phyloP scores from a whole-genome alignment of 2,113 vertebrate genomes.

The Shinisaurus crocodilurus region DNA sequence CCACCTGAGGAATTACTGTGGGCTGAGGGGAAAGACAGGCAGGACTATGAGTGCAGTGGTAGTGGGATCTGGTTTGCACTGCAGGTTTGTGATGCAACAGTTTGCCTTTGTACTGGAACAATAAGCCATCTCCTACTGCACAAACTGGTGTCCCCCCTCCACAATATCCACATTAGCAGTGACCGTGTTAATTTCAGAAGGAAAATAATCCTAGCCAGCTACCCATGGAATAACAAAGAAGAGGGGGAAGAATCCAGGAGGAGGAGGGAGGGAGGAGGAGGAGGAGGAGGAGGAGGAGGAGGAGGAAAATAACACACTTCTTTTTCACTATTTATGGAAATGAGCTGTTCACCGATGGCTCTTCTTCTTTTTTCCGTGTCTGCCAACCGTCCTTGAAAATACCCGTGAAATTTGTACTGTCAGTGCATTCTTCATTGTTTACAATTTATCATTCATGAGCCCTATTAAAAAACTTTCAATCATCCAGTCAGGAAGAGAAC shows the following conservation, averaged over 20 bases:
- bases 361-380: not conserved
- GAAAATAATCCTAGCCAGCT: not conserved
- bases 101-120: not conserved
- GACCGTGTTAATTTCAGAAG: not conserved
- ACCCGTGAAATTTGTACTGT: not conserved
- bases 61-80: not conserved
- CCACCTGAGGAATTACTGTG: no score
- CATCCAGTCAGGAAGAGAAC: not conserved
- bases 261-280: no score
- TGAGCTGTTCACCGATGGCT: accelerated
- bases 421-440: not conserved
- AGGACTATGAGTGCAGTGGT: not conserved
- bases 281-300: no score
- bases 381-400: not conserved
- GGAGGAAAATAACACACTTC: no score
- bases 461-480: not conserved
- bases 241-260: no score
- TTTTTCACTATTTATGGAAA: not conserved
- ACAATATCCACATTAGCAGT: not conserved
- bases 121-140: not conserved
- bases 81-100: not conserved
- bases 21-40: no score
- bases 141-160: not conserved
- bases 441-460: not conserved
- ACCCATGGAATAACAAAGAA: not conserved